Percentiles rank a stretch among this genome's conserved stretches.
These are phyloP conservation scores for Sarcoramphus papa DNA, from an alignment of 2,797 vertebrate species.

Conservation along the genomic window DNA sequence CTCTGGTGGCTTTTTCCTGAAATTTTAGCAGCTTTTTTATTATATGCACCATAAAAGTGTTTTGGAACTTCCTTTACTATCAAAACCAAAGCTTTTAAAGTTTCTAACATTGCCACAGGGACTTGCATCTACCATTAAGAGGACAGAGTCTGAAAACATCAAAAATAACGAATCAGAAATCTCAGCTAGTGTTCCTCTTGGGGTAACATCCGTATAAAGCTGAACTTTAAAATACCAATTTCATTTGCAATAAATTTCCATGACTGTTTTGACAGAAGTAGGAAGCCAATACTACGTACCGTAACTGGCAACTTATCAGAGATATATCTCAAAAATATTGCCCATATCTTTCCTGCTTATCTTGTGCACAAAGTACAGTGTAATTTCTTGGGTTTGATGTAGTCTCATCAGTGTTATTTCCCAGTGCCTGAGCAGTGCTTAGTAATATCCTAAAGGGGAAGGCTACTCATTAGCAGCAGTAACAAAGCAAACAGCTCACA, in stretches of 20 bases:
- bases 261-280: neutral
- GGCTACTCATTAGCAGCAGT: conserved; percentile 7
- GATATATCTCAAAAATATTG: neutral
- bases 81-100: conserved; percentile 46
- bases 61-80: conserved; percentile 20
- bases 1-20: neutral
- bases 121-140: neutral
- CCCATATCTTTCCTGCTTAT: neutral
- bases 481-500: conserved; percentile 3
- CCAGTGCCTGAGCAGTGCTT: neutral
- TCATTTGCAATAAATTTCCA: neutral
- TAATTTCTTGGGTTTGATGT: neutral
- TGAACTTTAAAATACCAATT: neutral
- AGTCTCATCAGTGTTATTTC: neutral
- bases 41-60: neutral
- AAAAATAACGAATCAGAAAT: neutral
- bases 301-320: neutral
- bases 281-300: neutral
- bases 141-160: neutral
- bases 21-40: conserved; percentile 25
- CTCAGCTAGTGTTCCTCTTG: neutral
- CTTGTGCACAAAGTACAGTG: neutral
- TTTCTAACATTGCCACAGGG: conserved; percentile 15
- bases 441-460: conserved; percentile 21
- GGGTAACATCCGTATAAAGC: neutral